phyloP scores from a whole-genome alignment of 2,113 vertebrate genomes.

The Platichthys flesus region DNA sequence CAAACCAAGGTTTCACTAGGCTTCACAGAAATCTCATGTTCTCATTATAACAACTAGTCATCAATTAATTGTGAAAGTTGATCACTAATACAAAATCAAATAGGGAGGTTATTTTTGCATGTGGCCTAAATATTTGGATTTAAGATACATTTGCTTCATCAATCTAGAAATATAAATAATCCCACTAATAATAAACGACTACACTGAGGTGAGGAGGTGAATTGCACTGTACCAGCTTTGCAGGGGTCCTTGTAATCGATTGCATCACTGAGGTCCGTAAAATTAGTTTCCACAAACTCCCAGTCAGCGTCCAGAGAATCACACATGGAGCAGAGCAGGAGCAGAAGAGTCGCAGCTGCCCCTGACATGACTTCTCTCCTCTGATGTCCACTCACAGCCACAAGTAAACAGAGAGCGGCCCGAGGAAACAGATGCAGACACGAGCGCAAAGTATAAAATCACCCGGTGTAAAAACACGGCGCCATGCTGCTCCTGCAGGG shows the following conservation, averaged over 20 bases:
- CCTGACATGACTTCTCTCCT: slow-evolving; percentile 62
- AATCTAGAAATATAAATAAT: neutral
- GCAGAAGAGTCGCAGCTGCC: slow-evolving; percentile 26
- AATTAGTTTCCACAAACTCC: slow-evolving; percentile 58
- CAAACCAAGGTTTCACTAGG: too few relatives aligned
- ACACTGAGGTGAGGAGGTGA: neutral
- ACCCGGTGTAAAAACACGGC: slow-evolving; percentile 43
- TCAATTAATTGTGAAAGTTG: neutral
- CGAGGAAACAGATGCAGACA: too few relatives aligned
- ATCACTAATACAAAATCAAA: neutral
- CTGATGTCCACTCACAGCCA: neutral
- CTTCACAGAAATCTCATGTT: too few relatives aligned
- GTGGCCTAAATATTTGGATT: neutral
- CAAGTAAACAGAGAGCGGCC: too few relatives aligned
- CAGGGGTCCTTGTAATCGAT: slow-evolving; percentile 84
- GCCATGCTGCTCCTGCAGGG: slow-evolving; percentile 71
- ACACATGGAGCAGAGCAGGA: slow-evolving; percentile 65
- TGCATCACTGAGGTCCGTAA: slow-evolving; percentile 57
- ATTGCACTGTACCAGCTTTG: slow-evolving; percentile 80
- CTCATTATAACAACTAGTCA: neutral
- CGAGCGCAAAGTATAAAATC: slow-evolving; percentile 13
- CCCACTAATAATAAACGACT: neutral
- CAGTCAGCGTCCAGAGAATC: slow-evolving; percentile 57
- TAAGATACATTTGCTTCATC: neutral
- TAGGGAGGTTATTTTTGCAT: neutral